phyloP scores from a whole-genome alignment of 2,888 invertebrate species.

The Macroteleia sp. region DNA sequence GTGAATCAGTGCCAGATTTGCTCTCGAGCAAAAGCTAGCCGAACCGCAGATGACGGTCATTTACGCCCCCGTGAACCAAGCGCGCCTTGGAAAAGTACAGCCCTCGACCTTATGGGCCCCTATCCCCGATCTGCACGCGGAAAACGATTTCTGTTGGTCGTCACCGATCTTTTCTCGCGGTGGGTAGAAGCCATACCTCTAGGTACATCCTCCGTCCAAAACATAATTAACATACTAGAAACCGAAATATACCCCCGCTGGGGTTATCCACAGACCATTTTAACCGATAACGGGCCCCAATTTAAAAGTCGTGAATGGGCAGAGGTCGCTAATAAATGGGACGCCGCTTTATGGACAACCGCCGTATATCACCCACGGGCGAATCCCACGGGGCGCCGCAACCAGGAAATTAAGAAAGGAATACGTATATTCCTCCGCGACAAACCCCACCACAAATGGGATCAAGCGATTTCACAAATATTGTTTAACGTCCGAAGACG shows the following conservation, averaged over 20 bases:
- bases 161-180: conserved; percentile 66
- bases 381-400: no score
- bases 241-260: conserved; percentile 21
- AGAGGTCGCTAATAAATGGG: no score
- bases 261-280: conserved; percentile 21
- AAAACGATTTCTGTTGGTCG: conserved; percentile 57
- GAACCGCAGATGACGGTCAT: neutral
- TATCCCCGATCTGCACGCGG: conserved; percentile 46
- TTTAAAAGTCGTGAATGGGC: conserved; percentile 29
- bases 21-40: neutral
- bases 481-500: no score
- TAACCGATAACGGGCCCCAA: conserved; percentile 55
- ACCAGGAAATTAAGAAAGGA: no score
- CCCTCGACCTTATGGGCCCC: conserved; percentile 63
- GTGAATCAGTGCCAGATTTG: no score
- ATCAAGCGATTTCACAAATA: no score
- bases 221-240: conserved; percentile 27
- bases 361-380: no score
- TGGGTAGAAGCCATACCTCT: conserved; percentile 68
- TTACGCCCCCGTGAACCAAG: conserved; percentile 4
- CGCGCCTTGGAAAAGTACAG: conserved; percentile 26
- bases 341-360: no score
- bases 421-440: no score
- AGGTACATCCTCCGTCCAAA: conserved; percentile 10
- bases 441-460: no score